Evolutionary conservation across 2,113 vertebrate genomes (phyloP).

Genomic region (Amphilophus citrinellus): DNA sequence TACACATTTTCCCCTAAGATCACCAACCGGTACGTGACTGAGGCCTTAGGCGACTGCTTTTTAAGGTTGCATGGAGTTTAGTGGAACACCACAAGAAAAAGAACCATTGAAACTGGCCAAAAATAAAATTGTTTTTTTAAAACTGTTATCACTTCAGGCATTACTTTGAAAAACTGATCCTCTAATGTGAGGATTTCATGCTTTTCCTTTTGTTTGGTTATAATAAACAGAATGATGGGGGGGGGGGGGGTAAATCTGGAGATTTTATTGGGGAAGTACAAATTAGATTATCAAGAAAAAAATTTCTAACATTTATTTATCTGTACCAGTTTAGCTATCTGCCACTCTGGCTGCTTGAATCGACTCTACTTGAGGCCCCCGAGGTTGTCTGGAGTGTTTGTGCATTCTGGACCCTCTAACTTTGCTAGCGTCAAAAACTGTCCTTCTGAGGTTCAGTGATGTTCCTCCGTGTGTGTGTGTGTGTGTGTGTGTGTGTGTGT

Average conservation of each 20-base stretch:
- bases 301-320: neutral
- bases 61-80: neutral
- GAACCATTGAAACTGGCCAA: no score
- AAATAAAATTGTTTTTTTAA: no score
- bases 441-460: constrained; percentile 62
- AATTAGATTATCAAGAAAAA: neutral
- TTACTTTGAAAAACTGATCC: neutral
- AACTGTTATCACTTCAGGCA: neutral
- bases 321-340: neutral
- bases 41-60: neutral
- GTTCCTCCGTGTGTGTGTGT: constrained; percentile 47
- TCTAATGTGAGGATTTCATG: neutral
- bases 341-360: constrained; percentile 17
- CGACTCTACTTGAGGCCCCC: neutral
- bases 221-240: neutral
- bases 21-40: no score
- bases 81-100: no score
- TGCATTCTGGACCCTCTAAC: constrained; percentile 56
- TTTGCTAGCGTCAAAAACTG: constrained; percentile 61
- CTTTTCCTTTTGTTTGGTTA: neutral
- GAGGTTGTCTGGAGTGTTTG: constrained; percentile 46
- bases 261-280: neutral
- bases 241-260: neutral
- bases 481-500: constrained; percentile 47
- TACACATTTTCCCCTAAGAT: neutral